Base-by-base conservation (phyloP, 2,888 invertebrate species). In the Orthosia incerta region DNA sequence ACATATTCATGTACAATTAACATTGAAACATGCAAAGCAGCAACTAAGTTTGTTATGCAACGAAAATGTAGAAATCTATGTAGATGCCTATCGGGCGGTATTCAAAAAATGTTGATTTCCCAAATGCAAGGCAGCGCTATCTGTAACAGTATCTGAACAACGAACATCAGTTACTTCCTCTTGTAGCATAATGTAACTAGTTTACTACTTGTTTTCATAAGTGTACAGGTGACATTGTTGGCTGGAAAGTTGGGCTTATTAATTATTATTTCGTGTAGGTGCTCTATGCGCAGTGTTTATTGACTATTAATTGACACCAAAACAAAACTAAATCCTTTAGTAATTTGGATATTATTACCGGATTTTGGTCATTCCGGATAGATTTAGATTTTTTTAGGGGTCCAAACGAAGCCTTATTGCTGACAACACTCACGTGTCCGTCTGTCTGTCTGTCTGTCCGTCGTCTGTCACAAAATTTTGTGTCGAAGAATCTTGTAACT, bases 61-160 rank as follows among this genome's bases (percentile, higher is more conserved):
- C n/a, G n/a, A n/a, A n/a, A 81, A 77, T 74, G 62, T 85, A 69
- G 74, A 81, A 83, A 81, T 79, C 69, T 83, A 74, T 74, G 79
- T 81, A 81, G 79, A 85, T 85, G 53, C 23, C 53, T 76, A 85
- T 85, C 79, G 31, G 15, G 16, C 31, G 31, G 80, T 71, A 85
- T 85, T 83, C 63, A 65, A 85, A 83, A 85, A 75, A 83, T 82
- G 85, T 82, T 78, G 74, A 82, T 82, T 65, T 82, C 68, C 78
- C 71, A 60, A 79, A 83, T 74, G 76, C 67, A 65, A 72, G 56
- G 31, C 73, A 63, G 51, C n/a, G 59, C 80, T 82, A 81, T 82
- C 80, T 62, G 4, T 3, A n/a, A 71, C 39, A 26, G 78, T 80
- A 85, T 85, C 84, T 64, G 56, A 68, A 76, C 74, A 82, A 70